Base-by-base conservation (phyloP, 2,113 vertebrate genomes). In the Lagenorhynchus albirostris region DNA sequence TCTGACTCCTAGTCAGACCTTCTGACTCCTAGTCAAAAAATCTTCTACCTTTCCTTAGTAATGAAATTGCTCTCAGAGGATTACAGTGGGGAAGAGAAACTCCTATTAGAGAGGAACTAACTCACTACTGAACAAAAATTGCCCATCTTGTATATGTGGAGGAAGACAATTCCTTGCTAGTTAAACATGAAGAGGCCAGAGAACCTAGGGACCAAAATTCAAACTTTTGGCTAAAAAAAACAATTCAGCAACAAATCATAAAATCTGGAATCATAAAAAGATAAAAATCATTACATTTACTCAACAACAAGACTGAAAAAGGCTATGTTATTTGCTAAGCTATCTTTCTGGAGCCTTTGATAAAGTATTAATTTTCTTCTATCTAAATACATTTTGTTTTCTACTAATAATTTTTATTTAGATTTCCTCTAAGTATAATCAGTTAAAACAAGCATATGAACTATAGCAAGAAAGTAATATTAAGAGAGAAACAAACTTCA, bases 251-350 rank as follows among this genome's bases (percentile, higher is more conserved):
- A 82, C 14, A 83, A 87, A 91, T 70, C 25, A 77, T 53, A 91
- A 94, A 77, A 89, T n/a, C 17, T 44, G 3, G 3, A 88, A 83
- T 63, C 15, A 86, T 1, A 38, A 33, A 44, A 84, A 63, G 26
- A 83, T 31, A 41, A 71, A 41, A 81, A 70, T 21, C 21, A 53
- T 41, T 58, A 80, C 1, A 84, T 6, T 53, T 47, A 91, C 25
- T 95, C 68, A 97, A 94, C 83, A 96, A 60, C n/a, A 88, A 94
- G 36, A 84, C 36, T 91, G 31, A 68, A 89, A 89, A 89, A 94
- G 82, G 11, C 26, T 89, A 58, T 5, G 2, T 20, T 11, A 73
- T 83, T 91, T 83, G 26, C 9, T n/a, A 77, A 63, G 26, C 14
- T 95, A 3, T 82, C 18, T 63, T 36, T 83, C 53, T 73, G 53